A percentile compares a stretch with the other conserved stretches of the same genome.
Conservation (phyloP, 2,797 vertebrate genomes). For the Urosaurus nigricauda region DNA sequence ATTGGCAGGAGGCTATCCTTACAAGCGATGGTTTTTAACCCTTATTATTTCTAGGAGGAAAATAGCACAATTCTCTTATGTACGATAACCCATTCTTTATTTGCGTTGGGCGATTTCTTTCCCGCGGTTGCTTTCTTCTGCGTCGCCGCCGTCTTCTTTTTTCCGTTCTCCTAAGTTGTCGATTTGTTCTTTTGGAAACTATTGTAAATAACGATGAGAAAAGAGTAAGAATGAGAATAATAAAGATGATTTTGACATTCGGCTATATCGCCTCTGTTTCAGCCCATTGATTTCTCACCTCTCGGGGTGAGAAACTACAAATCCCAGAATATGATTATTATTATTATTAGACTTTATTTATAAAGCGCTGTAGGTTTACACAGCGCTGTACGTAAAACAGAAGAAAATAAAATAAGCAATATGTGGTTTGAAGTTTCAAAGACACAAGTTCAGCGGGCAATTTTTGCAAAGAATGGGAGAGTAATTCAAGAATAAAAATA, state of each 20-base stretch:
- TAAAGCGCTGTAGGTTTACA: too few species aligned
- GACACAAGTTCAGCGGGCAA: too few species aligned
- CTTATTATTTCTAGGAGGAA: not conserved
- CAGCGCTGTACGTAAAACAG: too few species aligned
- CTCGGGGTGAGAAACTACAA: too few species aligned
- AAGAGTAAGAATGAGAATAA: not conserved
- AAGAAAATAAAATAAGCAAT: too few species aligned
- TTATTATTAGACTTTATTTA: too few species aligned
- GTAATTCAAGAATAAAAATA: too few species aligned
- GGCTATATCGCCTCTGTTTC: not conserved
- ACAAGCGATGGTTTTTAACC: not conserved
- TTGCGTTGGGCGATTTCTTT: conserved; percentile 65
- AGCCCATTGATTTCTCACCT: not conserved
- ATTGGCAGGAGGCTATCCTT: not conserved
- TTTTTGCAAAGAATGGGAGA: too few species aligned
- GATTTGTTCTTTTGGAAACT: conserved; percentile 62
- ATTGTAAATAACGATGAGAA: conserved; percentile 69
- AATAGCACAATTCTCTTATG: conserved; percentile 68
- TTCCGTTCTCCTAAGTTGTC: not conserved
- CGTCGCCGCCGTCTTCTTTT: conserved; percentile 39
- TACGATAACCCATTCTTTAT: conserved; percentile 18
- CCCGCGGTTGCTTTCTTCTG: conserved; percentile 17
- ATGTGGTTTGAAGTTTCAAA: too few species aligned
- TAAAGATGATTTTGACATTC: conserved; percentile 72
- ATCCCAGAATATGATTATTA: too few species aligned